Evolutionary conservation across 2,888 invertebrate genomes (phyloP), one percentile per base, ranked within the genome.

Genomic region (Scaptomyza flava): DNA sequence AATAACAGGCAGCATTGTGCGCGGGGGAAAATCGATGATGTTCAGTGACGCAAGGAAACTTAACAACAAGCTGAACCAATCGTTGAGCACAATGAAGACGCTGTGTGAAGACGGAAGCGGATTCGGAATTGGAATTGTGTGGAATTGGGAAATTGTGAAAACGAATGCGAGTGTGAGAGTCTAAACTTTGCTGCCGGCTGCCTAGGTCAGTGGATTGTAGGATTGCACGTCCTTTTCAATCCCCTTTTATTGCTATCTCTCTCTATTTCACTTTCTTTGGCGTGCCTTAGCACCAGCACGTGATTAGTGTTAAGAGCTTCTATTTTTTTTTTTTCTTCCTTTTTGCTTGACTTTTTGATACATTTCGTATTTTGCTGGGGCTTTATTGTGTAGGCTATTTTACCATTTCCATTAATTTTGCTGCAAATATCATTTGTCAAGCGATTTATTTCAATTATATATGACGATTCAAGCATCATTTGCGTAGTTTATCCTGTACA

Each of bases 391-490:
- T 8, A 9, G 41, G 52, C 58, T 62, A 52, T 72, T 67, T 68
- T 50, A 53, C 38, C 57, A 53, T 46, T 67, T 67, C 34, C 38
- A 42, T 63, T 38, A 14, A 12, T 20, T 43, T 59, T 59, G 45
- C 38, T 42, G 50, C 61, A 51, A 66, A 58, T 72, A 72, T 87
- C 79, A 75, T 82, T 89, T 85, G 89, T 82, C 80, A 77, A 63
- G 63, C 86, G 80, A 89, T 85, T 86, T 87, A 87, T 86, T 86
- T 89, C 89, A 89, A 87, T 89, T 89, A 82, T 76, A 53, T 63
- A 57, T 48, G 45, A 23, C 51, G 38, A 59, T 67, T 77, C 62
- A 59, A 42, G 58, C 51, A 59, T 61, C 43, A 27, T 31, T 38
- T 11, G 6, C 33, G 3, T 14, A 5, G 23, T 14, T 50, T 41